Conservation (phyloP, 2,888 invertebrate genomes). For the Acleris literana region DNA sequence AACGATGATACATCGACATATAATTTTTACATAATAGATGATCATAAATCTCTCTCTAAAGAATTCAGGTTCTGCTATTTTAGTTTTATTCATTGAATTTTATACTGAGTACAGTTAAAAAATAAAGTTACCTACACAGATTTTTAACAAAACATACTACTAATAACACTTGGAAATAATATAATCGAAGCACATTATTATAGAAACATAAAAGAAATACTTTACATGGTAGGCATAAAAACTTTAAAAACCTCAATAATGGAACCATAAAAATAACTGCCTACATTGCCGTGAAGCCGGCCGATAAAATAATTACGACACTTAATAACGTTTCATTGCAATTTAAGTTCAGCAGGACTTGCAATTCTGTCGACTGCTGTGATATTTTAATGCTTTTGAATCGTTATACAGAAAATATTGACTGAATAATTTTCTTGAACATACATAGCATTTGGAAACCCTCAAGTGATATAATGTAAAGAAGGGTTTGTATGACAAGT, state of each 20-base stretch:
- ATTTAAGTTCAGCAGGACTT: slow-evolving; percentile 1
- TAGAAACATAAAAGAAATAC: not conserved
- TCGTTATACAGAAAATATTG: not conserved
- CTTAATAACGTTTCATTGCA: slow-evolving; percentile 12
- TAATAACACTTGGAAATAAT: not conserved
- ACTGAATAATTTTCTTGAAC: not conserved
- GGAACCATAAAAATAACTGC: not conserved
- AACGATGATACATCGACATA: too few species aligned
- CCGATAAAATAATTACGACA: slow-evolving; percentile 12
- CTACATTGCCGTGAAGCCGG: slow-evolving; percentile 3
- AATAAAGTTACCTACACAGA: too few species aligned
- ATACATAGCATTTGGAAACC: too few species aligned
- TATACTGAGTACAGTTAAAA: too few species aligned
- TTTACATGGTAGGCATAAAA: not conserved
- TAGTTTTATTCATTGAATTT: too few species aligned
- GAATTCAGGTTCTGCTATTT: too few species aligned
- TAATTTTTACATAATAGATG: too few species aligned
- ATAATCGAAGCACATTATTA: not conserved
- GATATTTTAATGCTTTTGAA: not conserved
- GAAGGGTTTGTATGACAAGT: too few species aligned
- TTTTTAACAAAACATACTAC: too few species aligned
- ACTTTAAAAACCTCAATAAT: not conserved
- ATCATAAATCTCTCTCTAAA: too few species aligned
- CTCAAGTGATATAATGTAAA: too few species aligned
- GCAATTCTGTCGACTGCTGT: slow-evolving; percentile 1